Base-by-base conservation (phyloP, 1,140 invertebrate species). In the Parapsyche elsis region DNA sequence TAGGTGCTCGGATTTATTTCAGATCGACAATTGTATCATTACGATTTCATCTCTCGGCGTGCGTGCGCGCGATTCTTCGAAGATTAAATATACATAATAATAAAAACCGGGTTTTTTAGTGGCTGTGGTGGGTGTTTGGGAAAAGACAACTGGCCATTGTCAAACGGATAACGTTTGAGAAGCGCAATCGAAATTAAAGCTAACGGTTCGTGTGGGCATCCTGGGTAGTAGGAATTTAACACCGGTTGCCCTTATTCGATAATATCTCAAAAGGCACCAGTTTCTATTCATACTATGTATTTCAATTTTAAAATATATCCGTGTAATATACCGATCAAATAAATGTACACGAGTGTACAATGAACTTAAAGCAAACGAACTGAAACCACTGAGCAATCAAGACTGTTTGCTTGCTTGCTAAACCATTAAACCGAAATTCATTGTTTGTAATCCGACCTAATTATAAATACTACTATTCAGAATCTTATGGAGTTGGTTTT, bases 311-410 rank as follows among this genome's bases (percentile, higher is more conserved):
- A 9, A 59, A 61, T 61, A 5, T 21, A 26, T 67, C 0, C 23
- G 23, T 12, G 24, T 53, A 53, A 53, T 16, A 12, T 53, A 53
- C 16, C 7, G 30, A 38, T 53, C 49, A 16, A 53, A 53, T 53
- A 14, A 1, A 53, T 53, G 30, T 38, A 7, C 30, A 7, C 12
- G 2, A 10, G 49, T 53, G 49, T 53, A 12, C 49, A 53, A 5
- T 53, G 49, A 53, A 53, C 49, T 53, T 53, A 53, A 67, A 14
- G 64, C 24, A 67, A n/a, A 67, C 64, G 64, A 30, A 67, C 64
- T 23, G 64, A 21, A 26, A 67, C 64, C 24, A 4, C 9, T 30
- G 64, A 24, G 23, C n/a, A 67, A 26, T 67, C 64, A 26, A 67
- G 24, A 23, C 14, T 23, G 24, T 9, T 67, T 21, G 21, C 30